Conservation (phyloP, 2,113 vertebrate species). For the Cochlearius cochlearius region DNA sequence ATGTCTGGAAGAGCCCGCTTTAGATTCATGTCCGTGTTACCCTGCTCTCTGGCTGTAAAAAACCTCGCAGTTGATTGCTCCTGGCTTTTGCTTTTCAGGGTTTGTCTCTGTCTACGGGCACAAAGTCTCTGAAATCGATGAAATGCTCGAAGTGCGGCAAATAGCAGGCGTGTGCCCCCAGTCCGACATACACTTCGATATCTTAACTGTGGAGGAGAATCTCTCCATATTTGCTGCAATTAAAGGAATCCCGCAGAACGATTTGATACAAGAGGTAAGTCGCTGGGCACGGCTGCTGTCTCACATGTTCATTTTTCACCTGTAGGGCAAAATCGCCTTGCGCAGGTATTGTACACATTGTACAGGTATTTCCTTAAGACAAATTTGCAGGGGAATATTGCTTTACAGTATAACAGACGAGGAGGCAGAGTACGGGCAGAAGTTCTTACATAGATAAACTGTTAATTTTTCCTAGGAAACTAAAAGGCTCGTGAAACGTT, state of each 20-base stretch:
- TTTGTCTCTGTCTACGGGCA: conserved; percentile 90
- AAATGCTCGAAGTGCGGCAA: conserved; percentile 87
- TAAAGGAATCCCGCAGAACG: conserved; percentile 87
- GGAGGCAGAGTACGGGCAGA: not conserved
- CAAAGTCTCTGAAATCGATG: conserved; percentile 87
- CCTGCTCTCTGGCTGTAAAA: not conserved
- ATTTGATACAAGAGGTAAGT: conserved; percentile 85
- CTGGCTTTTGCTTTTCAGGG: conserved; percentile 61
- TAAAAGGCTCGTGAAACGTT: not conserved
- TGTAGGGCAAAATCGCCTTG: not conserved
- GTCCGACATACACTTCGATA: conserved; percentile 94
- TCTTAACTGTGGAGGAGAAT: conserved; percentile 94
- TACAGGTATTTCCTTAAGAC: not conserved
- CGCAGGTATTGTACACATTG: too few species aligned
- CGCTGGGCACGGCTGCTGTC: not conserved
- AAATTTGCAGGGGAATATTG: not conserved
- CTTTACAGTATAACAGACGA: rapidly evolving
- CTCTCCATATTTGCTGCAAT: conserved; percentile 92
- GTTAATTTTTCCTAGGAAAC: not conserved
- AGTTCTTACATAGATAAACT: not conserved
- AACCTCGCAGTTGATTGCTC: not conserved
- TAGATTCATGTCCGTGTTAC: rapidly evolving
- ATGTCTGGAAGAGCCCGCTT: rapidly evolving
- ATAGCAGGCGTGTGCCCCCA: conserved; percentile 95
- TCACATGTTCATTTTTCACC: rapidly evolving